A percentile compares a stretch with the other conserved stretches of the same genome.
Evolutionary conservation across 92 coral and sea anemone genomes (phyloP).

Genomic region (Micromussa lordhowensis): DNA sequence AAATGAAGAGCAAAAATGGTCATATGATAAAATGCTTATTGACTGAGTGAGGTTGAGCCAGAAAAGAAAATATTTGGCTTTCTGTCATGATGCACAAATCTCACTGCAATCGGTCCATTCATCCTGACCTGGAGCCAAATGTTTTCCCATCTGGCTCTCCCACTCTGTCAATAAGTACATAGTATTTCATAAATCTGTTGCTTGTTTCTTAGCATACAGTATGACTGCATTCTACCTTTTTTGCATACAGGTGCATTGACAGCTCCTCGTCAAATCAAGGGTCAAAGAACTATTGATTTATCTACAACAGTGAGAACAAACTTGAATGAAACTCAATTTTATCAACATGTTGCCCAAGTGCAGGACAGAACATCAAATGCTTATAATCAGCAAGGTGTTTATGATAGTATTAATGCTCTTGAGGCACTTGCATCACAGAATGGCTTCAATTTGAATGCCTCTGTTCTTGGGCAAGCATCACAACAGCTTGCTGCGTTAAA

Average conservation of each 20-base stretch:
- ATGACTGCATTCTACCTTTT: neutral
- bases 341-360: constrained; percentile 7
- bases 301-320: constrained; percentile 37
- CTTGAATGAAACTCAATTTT: constrained; percentile 38
- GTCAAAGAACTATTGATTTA: constrained; percentile 37
- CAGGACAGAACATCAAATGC: neutral
- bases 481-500: constrained; percentile 54
- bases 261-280: constrained; percentile 24
- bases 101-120: too few relatives aligned
- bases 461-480: constrained; percentile 54
- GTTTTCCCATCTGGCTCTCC: too few relatives aligned
- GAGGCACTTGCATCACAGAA: constrained; percentile 78
- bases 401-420: constrained; percentile 67
- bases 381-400: constrained; percentile 21
- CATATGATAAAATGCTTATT: too few relatives aligned
- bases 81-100: too few relatives aligned
- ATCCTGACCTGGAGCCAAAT: too few relatives aligned
- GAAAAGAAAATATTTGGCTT: too few relatives aligned
- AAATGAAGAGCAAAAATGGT: too few relatives aligned
- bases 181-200: too few relatives aligned
- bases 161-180: too few relatives aligned
- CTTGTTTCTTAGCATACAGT: too few relatives aligned
- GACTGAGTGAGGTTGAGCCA: too few relatives aligned
- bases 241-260: constrained; percentile 19
- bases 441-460: constrained; percentile 65